Conservation (phyloP, 1,140 invertebrate species). For the Sycophila sp. region DNA sequence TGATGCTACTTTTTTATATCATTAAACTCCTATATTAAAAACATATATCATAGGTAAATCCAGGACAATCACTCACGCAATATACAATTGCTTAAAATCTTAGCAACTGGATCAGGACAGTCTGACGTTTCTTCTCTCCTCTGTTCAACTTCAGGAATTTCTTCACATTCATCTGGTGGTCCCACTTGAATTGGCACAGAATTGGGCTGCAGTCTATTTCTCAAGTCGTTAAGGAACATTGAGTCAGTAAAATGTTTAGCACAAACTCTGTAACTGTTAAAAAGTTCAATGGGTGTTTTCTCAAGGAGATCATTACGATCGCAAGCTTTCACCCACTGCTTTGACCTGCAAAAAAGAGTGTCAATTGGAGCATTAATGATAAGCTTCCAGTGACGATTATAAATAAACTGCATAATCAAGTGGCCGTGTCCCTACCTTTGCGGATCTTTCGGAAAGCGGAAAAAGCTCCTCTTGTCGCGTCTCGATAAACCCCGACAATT, state of each 20-base stretch:
- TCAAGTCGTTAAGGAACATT: conserved; percentile 38
- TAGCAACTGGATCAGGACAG: conserved; percentile 10
- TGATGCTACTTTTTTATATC: background rate
- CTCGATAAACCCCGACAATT: conserved; percentile 33
- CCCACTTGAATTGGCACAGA: conserved; percentile 28
- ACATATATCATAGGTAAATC: no score
- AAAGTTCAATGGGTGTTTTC: conserved; percentile 36
- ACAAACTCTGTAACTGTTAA: conserved; percentile 36
- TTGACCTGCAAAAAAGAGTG: conserved; percentile 10
- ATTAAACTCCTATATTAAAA: background rate
- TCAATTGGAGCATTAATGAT: background rate
- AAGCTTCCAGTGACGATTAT: background rate
- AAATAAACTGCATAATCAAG: background rate
- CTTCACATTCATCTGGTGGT: background rate
- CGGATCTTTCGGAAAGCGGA: conserved; percentile 36
- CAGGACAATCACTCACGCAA: conserved; percentile 38
- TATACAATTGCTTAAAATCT: conserved; percentile 32
- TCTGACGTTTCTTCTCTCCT: background rate
- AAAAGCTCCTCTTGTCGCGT: conserved; percentile 35
- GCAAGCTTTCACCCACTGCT: conserved; percentile 31
- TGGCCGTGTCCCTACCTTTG: no score
- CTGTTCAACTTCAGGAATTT: background rate
- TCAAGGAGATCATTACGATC: conserved; percentile 28
- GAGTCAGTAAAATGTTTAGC: conserved; percentile 36
- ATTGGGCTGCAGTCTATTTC: conserved; percentile 36